phyloP scores from a whole-genome alignment of 1,140 invertebrate genomes.

The Neodiprion pinetum region DNA sequence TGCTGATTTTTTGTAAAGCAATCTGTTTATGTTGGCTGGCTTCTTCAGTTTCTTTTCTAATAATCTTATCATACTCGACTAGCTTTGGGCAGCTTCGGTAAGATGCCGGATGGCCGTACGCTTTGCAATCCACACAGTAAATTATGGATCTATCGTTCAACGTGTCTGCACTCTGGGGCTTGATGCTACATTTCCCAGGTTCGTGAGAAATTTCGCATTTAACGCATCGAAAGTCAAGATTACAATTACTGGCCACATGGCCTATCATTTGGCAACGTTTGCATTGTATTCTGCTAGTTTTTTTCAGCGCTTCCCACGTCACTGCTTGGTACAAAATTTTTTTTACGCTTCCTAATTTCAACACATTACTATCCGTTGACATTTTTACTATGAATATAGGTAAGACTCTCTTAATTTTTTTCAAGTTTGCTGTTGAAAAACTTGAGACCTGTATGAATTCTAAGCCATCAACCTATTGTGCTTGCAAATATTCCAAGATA shows the following conservation, averaged over 20 bases:
- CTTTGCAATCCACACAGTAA: background rate
- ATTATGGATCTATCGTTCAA: background rate
- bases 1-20: background rate
- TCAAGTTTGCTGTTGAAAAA: constrained; percentile 8
- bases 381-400: constrained; percentile 24
- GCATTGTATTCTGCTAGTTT: constrained; percentile 23
- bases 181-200: no score
- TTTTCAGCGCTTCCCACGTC: constrained; percentile 23
- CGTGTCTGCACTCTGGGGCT: no score
- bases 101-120: background rate
- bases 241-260: constrained; percentile 26
- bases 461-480: background rate
- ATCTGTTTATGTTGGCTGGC: background rate
- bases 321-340: constrained; percentile 17
- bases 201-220: constrained; percentile 20
- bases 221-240: constrained; percentile 21
- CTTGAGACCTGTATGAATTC: constrained; percentile 9
- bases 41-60: background rate
- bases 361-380: constrained; percentile 13
- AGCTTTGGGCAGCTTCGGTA: background rate
- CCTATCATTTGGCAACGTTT: constrained; percentile 29
- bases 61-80: background rate
- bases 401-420: background rate
- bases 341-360: constrained; percentile 20
- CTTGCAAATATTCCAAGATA: constrained; percentile 13